Evolutionary conservation across 2,113 vertebrate species (phyloP), one percentile per base, ranked within the genome.

Genomic region (Rhea pennata): DNA sequence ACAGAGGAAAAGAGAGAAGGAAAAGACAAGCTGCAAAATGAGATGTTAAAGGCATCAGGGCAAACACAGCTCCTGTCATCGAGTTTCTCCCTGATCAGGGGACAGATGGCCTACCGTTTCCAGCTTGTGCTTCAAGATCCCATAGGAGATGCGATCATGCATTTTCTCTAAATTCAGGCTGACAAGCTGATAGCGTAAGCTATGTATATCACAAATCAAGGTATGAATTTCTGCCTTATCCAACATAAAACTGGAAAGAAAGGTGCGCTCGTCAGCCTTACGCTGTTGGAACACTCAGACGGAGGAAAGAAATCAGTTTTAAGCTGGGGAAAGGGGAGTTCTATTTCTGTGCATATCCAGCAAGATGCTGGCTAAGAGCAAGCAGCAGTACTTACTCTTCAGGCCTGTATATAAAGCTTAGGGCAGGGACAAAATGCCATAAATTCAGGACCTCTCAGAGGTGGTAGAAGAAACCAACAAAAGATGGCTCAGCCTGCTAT

Each of bases 151-250:
- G 83, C 69, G 83, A 86, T 94, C 72, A 77, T 56, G 65, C 64
- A 61, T 93, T 96, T 96, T 90, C 86, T 90, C 75, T 93, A 95
- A 96, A 95, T 94, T 50, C 51, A 72, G 53, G n/a, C 76, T 95
- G 91, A 84, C 56, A 44, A 11, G 1, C 7, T 53, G 65, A 12
- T 92, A 75, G 69, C 12, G 40, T 91, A 72, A 96, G 78, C 59
- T 89, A 72, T 7, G 1, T 91, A 61, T 81, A 65, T 82, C 48
- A 40, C 51, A 89, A 81, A 94, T 83, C 15, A 29, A 66, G 58
- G 81, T 70, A 93, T 62, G 71, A 53, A 87, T 93, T 76, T 87
- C 77, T 87, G 61, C 70, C 61, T 84, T 56, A 44, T 36, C 92
- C 69, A 84, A 10, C 62, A 24, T 39, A 90, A 95, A 53, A 40